These are phyloP conservation scores for Phrynocephalus vlangalii DNA, from an alignment of 2,797 vertebrate genomes.

Conservation along the genomic window DNA sequence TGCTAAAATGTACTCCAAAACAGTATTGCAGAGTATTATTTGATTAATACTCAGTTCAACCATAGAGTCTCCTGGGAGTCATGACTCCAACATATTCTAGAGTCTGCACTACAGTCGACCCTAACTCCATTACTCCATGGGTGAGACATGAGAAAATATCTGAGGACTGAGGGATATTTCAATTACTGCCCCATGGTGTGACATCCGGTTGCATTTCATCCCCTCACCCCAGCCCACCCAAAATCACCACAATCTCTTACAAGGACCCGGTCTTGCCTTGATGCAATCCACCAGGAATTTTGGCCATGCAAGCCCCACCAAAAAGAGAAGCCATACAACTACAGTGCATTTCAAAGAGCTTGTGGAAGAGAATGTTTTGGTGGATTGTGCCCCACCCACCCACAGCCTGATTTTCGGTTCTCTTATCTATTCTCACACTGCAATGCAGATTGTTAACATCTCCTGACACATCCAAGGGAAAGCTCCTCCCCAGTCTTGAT, in stretches of 20 bases:
- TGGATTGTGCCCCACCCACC: too few species aligned
- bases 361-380: background rate
- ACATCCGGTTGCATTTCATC: conserved; percentile 4
- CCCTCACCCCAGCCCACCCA: background rate
- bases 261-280: rapidly evolving
- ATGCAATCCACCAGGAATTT: conserved; percentile 1
- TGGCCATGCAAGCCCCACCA: background rate
- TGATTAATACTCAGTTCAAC: too few species aligned
- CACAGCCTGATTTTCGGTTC: conserved; percentile 5
- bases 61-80: background rate
- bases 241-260: background rate
- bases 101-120: background rate
- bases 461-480: conserved; percentile 67
- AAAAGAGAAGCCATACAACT: background rate
- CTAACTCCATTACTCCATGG: background rate
- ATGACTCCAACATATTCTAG: background rate
- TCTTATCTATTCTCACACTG: conserved; percentile 67
- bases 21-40: too few species aligned
- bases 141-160: conserved; percentile 13
- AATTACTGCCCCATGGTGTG: background rate
- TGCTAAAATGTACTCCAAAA: too few species aligned
- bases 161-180: background rate
- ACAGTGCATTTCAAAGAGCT: background rate
- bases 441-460: conserved; percentile 66
- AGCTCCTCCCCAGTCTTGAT: conserved; percentile 72